phyloP scores from a whole-genome alignment of 35 echinoderm and acorn worm species.

The Amphiura filiformis region DNA sequence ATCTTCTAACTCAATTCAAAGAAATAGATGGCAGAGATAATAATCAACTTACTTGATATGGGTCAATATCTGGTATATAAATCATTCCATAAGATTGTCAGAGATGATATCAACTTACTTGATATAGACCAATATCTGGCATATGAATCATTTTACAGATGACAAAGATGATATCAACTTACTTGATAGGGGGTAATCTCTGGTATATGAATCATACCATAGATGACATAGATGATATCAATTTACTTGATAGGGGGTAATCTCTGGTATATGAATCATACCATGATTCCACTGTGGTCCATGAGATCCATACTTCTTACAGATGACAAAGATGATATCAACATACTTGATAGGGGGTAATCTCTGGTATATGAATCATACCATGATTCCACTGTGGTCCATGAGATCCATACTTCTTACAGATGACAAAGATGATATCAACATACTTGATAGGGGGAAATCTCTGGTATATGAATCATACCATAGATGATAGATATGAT shows the following conservation, averaged over 20 bases:
- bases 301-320: slow-evolving; percentile 33
- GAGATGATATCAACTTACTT: too few relatives aligned
- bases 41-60: not conserved
- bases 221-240: too few relatives aligned
- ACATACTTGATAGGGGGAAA: too few relatives aligned
- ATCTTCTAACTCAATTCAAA: too few relatives aligned
- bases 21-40: too few relatives aligned
- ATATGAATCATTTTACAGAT: slow-evolving; percentile 34
- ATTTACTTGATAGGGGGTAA: slow-evolving; percentile 16
- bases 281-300: slow-evolving; percentile 74
- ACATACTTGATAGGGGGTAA: too few relatives aligned
- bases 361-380: not conserved
- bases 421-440: too few relatives aligned
- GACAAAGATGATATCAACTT: too few relatives aligned
- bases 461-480: slow-evolving; percentile 23
- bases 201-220: slow-evolving; percentile 21
- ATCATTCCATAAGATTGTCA: too few relatives aligned
- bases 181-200: slow-evolving; percentile 25
- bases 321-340: too few relatives aligned
- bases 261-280: slow-evolving; percentile 23
- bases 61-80: not conserved
- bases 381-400: slow-evolving; percentile 73
- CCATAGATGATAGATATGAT: too few relatives aligned
- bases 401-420: slow-evolving; percentile 33
- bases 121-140: slow-evolving; percentile 17